These are phyloP conservation scores for Sebastolobus alascanus DNA, from an alignment of 2,797 vertebrate genomes.

Conservation along the genomic window DNA sequence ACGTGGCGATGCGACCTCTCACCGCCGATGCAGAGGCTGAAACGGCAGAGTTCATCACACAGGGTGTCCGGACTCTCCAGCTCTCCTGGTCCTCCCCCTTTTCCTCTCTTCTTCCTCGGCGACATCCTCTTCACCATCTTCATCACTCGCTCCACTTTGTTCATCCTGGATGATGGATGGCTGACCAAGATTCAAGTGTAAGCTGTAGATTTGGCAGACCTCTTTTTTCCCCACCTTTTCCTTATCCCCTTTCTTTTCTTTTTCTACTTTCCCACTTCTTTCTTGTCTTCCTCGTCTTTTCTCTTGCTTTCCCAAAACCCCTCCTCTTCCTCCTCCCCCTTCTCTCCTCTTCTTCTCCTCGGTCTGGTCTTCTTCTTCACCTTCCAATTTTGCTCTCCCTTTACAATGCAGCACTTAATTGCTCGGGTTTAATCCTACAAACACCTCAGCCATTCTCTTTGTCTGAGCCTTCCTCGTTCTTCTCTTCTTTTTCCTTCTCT, in stretches of 20 bases:
- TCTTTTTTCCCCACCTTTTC: background rate
- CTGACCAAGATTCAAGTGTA: background rate
- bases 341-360: constrained; percentile 7
- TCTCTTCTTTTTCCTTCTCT: background rate
- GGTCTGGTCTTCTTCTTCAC: background rate
- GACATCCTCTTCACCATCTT: constrained; percentile 91
- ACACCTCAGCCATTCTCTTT: background rate
- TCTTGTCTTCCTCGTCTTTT: background rate
- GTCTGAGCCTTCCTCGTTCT: background rate
- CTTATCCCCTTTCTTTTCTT: background rate
- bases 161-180: constrained; percentile 74
- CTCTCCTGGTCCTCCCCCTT: constrained; percentile 84
- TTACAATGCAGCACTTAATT: constrained; percentile 16
- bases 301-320: background rate
- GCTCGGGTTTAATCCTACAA: constrained; percentile 9
- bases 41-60: constrained; percentile 88
- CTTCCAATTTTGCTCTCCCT: background rate
- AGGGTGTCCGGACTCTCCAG: constrained; percentile 85
- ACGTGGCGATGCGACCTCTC: constrained; percentile 69
- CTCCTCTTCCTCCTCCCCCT: background rate
- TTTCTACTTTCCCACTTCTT: background rate
- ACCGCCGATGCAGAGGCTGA: constrained; percentile 90
- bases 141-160: constrained; percentile 89
- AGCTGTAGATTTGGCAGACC: background rate
- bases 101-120: constrained; percentile 86